phyloP scores from a whole-genome alignment of 1,140 invertebrate genomes.

The Penaeus chinensis region DNA sequence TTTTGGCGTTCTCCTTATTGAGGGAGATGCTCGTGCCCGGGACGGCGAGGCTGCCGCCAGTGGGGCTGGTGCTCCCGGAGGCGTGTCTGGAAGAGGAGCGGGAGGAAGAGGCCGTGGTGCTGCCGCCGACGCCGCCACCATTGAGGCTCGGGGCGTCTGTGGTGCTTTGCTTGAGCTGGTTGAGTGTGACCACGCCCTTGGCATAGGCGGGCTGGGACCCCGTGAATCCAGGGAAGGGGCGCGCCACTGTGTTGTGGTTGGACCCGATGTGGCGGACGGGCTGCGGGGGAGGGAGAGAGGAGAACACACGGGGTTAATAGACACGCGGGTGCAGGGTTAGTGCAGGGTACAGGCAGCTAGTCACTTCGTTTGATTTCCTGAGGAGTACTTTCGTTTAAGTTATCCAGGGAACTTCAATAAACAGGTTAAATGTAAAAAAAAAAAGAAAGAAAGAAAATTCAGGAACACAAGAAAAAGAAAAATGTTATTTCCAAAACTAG shows the following conservation, averaged over 20 bases:
- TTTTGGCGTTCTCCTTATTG: constrained; percentile 62
- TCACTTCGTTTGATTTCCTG: neutral
- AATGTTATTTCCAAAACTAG: too few relatives aligned
- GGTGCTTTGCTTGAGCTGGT: neutral
- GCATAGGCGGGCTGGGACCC: constrained; percentile 43
- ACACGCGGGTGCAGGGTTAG: constrained; percentile 7
- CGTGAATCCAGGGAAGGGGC: constrained; percentile 61
- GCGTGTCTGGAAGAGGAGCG: constrained; percentile 46
- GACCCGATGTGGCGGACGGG: constrained; percentile 58
- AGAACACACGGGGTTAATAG: constrained; percentile 44
- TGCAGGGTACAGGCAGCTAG: neutral
- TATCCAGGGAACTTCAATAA: too few relatives aligned
- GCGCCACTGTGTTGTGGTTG: constrained; percentile 60
- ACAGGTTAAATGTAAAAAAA: too few relatives aligned
- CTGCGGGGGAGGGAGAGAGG: constrained; percentile 27
- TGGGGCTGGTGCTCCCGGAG: constrained; percentile 44
- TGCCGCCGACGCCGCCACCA: neutral
- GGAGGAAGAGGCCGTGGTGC: neutral
- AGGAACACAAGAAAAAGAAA: too few relatives aligned
- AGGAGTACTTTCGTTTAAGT: too few relatives aligned
- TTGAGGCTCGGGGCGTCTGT: too few relatives aligned
- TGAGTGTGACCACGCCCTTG: neutral
- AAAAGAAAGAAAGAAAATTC: too few relatives aligned
- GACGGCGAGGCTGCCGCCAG: neutral
- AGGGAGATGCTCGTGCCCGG: constrained; percentile 45